phyloP scores from a whole-genome alignment of 1,140 invertebrate genomes.

The Diuraphis noxia region DNA sequence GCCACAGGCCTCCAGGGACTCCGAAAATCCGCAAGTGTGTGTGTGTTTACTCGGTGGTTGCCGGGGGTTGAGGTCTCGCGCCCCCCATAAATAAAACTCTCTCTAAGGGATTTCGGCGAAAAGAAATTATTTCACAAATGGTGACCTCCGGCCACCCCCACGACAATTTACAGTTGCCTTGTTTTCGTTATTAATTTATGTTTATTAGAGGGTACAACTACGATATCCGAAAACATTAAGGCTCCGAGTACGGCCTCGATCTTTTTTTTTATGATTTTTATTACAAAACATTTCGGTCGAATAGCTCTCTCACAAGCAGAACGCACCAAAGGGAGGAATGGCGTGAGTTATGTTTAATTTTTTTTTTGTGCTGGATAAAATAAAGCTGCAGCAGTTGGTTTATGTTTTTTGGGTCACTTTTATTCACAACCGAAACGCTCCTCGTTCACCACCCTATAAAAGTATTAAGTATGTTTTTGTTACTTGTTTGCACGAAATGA shows the following conservation, averaged over 20 bases:
- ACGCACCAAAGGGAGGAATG: not conserved
- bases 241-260: slow-evolving; percentile 12
- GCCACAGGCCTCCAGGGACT: slow-evolving; percentile 5
- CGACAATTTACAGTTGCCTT: not conserved
- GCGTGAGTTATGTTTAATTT: not conserved
- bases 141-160: slow-evolving; percentile 35
- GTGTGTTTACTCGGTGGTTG: not conserved
- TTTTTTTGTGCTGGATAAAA: slow-evolving; percentile 12
- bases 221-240: slow-evolving; percentile 31
- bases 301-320: not conserved
- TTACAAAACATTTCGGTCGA: slow-evolving; percentile 1
- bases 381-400: not conserved
- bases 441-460: not conserved
- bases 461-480: not conserved
- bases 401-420: not conserved
- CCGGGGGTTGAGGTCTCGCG: not conserved
- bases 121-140: slow-evolving; percentile 49
- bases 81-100: slow-evolving; percentile 45
- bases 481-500: not conserved
- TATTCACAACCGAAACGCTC: not conserved
- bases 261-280: slow-evolving; percentile 35
- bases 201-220: slow-evolving; percentile 28
- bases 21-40: slow-evolving; percentile 16
- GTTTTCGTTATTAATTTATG: slow-evolving; percentile 50
- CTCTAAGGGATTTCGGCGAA: slow-evolving; percentile 35